Evolutionary conservation across 2,888 invertebrate species (phyloP).

Genomic region (Calameuta idolon): DNA sequence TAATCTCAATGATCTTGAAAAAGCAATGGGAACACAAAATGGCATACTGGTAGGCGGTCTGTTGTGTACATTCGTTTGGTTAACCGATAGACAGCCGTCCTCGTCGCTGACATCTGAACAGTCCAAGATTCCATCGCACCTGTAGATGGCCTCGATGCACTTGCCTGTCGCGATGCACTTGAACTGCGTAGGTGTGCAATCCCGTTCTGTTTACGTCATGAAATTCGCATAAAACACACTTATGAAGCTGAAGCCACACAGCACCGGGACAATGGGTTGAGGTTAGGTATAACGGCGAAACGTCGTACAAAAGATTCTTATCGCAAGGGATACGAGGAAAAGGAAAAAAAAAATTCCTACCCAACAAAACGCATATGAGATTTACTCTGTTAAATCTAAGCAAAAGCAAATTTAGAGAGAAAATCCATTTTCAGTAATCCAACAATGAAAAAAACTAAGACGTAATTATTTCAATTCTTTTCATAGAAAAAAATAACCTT

Average conservation of each 20-base stretch:
- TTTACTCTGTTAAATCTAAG: not conserved
- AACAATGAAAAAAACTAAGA: not conserved
- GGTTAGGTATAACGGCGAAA: not conserved
- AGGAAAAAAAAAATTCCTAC: not conserved
- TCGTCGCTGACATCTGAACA: slow-evolving; percentile 72
- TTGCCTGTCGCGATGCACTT: slow-evolving; percentile 69
- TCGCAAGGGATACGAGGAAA: not conserved
- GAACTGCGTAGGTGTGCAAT: slow-evolving; percentile 69
- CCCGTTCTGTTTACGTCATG: slow-evolving; percentile 57
- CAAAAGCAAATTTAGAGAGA: not conserved
- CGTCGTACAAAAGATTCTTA: not conserved
- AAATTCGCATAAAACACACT: slow-evolving; percentile 46
- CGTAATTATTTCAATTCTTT: not conserved
- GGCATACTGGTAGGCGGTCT: slow-evolving; percentile 60
- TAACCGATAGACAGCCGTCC: slow-evolving; percentile 54
- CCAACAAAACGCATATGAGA: not conserved
- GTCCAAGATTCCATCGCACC: slow-evolving; percentile 71
- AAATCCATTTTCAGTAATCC: not conserved
- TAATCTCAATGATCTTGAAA: slow-evolving; percentile 9
- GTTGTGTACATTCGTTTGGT: slow-evolving; percentile 53
- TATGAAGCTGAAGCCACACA: slow-evolving; percentile 40
- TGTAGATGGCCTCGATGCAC: slow-evolving; percentile 68
- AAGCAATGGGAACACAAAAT: slow-evolving; percentile 20
- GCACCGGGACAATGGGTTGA: not conserved
- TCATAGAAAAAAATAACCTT: not conserved